These are phyloP conservation scores for Harlomillsia oculata DNA, from an alignment of 1,140 invertebrate genomes.

Conservation along the genomic window DNA sequence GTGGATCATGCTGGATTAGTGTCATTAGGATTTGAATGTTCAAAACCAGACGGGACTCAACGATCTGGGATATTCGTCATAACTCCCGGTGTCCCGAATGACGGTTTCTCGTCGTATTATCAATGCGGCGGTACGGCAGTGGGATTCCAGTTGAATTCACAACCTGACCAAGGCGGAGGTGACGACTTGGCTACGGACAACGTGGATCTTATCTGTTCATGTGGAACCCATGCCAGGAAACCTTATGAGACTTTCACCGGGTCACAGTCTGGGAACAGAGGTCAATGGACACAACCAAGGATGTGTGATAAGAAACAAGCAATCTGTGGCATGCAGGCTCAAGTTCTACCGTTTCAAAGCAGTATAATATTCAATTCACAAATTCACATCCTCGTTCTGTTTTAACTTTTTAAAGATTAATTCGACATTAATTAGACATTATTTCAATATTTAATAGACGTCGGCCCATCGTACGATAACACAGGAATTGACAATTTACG, in stretches of 20 bases:
- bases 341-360: slow-evolving; percentile 1
- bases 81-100: background rate
- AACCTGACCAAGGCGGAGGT: background rate
- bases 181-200: slow-evolving; percentile 19
- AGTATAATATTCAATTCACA: slow-evolving; percentile 1
- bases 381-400: too few relatives aligned
- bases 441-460: background rate
- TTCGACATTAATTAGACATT: too few relatives aligned
- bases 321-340: slow-evolving; percentile 15
- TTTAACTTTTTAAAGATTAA: too few relatives aligned
- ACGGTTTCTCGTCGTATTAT: slow-evolving; percentile 9
- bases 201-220: slow-evolving; percentile 10
- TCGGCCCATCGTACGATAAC: slow-evolving; percentile 1
- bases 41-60: background rate
- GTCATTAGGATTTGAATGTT: slow-evolving; percentile 7
- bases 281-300: slow-evolving; percentile 11
- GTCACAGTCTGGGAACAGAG: slow-evolving; percentile 12
- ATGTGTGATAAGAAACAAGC: slow-evolving; percentile 6
- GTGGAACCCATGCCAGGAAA: slow-evolving; percentile 9
- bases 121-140: slow-evolving; percentile 6
- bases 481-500: slow-evolving; percentile 18
- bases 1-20: slow-evolving; percentile 15
- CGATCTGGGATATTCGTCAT: background rate
- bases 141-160: slow-evolving; percentile 14
- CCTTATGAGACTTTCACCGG: slow-evolving; percentile 7